Conservation (phyloP, 2,797 vertebrate species). For the Scolopax rusticola region DNA sequence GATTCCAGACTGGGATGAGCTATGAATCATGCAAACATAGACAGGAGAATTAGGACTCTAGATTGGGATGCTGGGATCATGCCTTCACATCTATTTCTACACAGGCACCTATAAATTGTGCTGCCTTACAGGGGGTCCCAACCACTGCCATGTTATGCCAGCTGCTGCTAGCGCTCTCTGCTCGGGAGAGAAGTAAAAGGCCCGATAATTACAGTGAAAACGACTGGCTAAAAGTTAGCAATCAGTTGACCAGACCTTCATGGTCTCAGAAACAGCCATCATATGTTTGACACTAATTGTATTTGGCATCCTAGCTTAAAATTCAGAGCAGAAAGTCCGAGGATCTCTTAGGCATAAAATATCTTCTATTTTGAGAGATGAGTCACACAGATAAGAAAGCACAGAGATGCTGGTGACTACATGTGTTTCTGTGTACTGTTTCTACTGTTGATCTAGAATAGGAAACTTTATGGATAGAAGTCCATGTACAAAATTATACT, state of each 20-base stretch:
- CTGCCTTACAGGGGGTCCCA: background rate
- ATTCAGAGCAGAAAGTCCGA: background rate
- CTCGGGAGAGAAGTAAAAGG: background rate
- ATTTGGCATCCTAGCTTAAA: background rate
- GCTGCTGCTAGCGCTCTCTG: background rate
- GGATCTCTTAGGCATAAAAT: background rate
- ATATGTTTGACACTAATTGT: background rate
- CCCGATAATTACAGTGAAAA: background rate
- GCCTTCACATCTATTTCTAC: background rate
- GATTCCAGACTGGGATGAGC: background rate
- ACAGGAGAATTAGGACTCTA: background rate
- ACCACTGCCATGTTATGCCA: background rate
- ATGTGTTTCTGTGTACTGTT: constrained; percentile 36
- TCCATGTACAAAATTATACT: constrained; percentile 27
- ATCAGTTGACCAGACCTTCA: background rate
- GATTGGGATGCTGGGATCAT: background rate
- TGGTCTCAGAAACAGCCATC: background rate
- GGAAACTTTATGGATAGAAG: constrained; percentile 47
- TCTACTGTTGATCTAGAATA: constrained; percentile 21
- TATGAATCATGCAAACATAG: background rate
- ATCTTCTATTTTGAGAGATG: constrained; percentile 26
- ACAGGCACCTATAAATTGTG: background rate
- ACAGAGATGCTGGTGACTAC: background rate
- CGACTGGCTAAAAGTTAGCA: background rate
- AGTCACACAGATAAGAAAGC: constrained; percentile 20